Conservation (phyloP, 2,888 invertebrate genomes). For the Labia minor region DNA sequence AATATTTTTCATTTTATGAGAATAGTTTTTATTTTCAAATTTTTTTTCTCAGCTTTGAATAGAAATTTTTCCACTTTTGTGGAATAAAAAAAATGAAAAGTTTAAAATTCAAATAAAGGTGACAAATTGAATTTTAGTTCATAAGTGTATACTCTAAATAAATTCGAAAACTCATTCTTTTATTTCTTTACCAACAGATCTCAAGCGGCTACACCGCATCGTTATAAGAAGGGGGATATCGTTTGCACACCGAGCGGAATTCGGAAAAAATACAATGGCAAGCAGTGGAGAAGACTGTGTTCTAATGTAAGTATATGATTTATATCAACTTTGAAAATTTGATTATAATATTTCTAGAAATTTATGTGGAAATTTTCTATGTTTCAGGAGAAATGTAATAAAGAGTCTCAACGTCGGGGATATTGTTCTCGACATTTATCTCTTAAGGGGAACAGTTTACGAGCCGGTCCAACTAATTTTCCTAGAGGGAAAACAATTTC, state of each 20-base stretch:
- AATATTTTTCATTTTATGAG: too few relatives aligned
- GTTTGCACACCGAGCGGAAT: conserved; percentile 90
- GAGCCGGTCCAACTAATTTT: conserved; percentile 37
- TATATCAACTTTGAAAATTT: too few relatives aligned
- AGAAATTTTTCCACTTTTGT: too few relatives aligned
- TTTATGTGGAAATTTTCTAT: too few relatives aligned
- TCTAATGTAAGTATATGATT: conserved; percentile 57
- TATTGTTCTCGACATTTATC: conserved; percentile 94
- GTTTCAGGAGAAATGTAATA: conserved; percentile 69
- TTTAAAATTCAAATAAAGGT: too few relatives aligned
- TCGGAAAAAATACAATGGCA: conserved; percentile 98
- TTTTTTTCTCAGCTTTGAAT: too few relatives aligned
- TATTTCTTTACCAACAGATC: conserved; percentile 42
- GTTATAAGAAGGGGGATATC: conserved; percentile 95
- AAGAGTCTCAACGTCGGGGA: conserved; percentile 94
- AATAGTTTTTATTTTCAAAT: too few relatives aligned
- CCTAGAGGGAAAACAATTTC: conserved; percentile 46
- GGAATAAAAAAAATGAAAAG: too few relatives aligned
- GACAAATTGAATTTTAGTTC: too few relatives aligned
- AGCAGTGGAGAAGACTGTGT: conserved; percentile 96
- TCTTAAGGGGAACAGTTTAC: conserved; percentile 58
- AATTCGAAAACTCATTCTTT: too few relatives aligned
- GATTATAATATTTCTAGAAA: too few relatives aligned
- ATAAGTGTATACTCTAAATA: too few relatives aligned
- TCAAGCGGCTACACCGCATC: conserved; percentile 88